Conservation (phyloP, 2,888 invertebrate species). For the Trissoscelio sp. region DNA sequence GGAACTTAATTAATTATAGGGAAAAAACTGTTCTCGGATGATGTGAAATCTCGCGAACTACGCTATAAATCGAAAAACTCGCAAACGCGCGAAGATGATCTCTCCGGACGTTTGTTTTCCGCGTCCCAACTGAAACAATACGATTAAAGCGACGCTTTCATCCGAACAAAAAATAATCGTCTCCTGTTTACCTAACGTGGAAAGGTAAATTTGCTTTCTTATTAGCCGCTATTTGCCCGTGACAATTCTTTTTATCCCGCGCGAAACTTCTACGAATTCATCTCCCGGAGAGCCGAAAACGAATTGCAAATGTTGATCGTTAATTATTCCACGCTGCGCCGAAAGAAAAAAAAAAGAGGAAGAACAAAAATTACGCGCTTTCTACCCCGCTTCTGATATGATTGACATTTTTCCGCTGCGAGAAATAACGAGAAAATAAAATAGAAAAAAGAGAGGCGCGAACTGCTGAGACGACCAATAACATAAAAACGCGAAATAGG, state of each 20-base stretch:
- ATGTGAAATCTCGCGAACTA: not conserved
- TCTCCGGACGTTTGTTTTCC: conserved; percentile 33
- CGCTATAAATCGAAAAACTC: not conserved
- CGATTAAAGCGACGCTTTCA: conserved; percentile 37
- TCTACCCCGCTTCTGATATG: conserved; percentile 16
- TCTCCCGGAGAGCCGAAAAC: conserved; percentile 1
- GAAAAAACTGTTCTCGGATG: too few relatives aligned
- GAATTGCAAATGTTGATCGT: conserved; percentile 1
- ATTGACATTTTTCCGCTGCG: conserved; percentile 22
- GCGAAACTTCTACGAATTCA: conserved; percentile 6
- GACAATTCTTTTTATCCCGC: conserved; percentile 42
- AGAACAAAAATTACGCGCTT: too few relatives aligned
- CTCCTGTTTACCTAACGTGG: conserved; percentile 28
- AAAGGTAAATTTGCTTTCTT: conserved; percentile 48
- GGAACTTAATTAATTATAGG: too few relatives aligned
- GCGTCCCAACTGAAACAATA: conserved; percentile 36
- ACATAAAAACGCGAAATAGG: conserved; percentile 8
- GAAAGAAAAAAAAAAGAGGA: not conserved
- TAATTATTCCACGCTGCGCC: conserved; percentile 20
- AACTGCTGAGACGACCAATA: not conserved
- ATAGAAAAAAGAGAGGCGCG: not conserved
- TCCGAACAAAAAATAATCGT: conserved; percentile 46
- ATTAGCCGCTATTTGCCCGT: conserved; percentile 37
- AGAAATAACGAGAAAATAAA: not conserved
- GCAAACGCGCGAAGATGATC: conserved; percentile 40